A percentile compares a stretch with the other conserved stretches of the same genome.
phyloP scores from a whole-genome alignment of 2,888 invertebrate genomes.

The Magallana nippona region DNA sequence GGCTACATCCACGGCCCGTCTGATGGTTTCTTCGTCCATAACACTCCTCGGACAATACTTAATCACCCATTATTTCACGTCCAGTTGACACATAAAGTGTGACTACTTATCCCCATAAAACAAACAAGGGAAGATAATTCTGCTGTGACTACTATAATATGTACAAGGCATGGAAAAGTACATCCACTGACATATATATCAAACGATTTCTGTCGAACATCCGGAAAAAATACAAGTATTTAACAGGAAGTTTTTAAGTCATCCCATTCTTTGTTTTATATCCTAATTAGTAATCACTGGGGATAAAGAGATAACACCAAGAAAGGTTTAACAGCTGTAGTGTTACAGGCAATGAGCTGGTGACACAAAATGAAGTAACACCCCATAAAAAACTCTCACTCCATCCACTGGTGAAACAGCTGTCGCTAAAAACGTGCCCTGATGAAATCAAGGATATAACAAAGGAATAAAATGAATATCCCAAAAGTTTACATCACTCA shows the following conservation, averaged over 20 bases:
- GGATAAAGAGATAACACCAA: not conserved
- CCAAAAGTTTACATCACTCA: not conserved
- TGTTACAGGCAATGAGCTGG: not conserved
- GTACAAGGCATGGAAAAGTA: not conserved
- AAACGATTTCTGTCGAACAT: not conserved
- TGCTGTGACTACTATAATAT: not conserved
- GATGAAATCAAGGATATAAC: not conserved
- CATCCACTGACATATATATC: not conserved
- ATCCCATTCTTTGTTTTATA: not conserved
- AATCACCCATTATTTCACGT: conserved; percentile 30
- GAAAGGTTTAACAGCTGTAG: conserved; percentile 2
- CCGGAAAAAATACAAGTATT: not conserved
- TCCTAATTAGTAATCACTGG: not conserved
- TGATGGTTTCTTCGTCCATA: conserved; percentile 35
- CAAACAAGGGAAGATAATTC: conserved; percentile 31
- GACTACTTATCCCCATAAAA: conserved; percentile 14
- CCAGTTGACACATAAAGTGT: conserved; percentile 26
- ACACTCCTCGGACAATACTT: conserved; percentile 5
- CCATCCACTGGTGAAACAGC: not conserved
- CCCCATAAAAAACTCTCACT: conserved; percentile 2
- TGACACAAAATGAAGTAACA: conserved; percentile 33
- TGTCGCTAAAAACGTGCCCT: not conserved
- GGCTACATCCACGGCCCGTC: conserved; percentile 35
- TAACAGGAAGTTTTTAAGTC: conserved; percentile 6
- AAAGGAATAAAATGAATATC: conserved; percentile 12